A percentile compares a stretch with the other conserved stretches of the same genome.
Conservation (phyloP, 2,888 invertebrate genomes). For the Odontomyia ornata region DNA sequence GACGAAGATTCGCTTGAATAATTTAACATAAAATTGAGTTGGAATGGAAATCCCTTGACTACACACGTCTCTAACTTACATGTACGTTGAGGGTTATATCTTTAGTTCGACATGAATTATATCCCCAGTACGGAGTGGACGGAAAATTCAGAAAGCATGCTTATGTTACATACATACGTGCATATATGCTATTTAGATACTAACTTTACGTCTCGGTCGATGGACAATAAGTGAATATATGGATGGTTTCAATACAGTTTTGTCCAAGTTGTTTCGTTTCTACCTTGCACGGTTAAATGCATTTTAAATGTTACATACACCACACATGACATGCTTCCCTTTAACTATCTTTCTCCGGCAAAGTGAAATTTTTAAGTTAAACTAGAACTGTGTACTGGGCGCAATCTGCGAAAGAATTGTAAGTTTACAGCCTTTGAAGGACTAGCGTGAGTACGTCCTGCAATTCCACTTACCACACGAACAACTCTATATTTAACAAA, state of each 20-base stretch:
- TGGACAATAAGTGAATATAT: constrained; percentile 7
- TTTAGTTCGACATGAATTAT: constrained; percentile 9
- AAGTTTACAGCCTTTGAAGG: no score
- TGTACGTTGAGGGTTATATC: background rate
- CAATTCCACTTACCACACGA: no score
- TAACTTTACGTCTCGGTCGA: background rate
- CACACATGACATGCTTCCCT: constrained; percentile 32
- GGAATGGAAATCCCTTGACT: constrained; percentile 22
- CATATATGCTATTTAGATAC: no score
- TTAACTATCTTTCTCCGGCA: background rate
- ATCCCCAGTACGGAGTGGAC: background rate
- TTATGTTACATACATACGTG: no score
- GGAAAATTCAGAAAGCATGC: no score
- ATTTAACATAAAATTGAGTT: constrained; percentile 41
- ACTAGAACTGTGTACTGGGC: background rate
- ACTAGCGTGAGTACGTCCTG: no score
- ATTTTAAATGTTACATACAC: constrained; percentile 35
- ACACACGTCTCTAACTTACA: background rate
- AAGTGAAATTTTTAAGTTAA: background rate
- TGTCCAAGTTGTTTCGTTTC: constrained; percentile 1
- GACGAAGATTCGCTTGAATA: constrained; percentile 45
- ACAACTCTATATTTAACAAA: no score
- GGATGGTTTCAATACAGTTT: background rate
- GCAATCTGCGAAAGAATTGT: no score
- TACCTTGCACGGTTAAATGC: constrained; percentile 27